Percentiles rank a stretch among this genome's conserved stretches.
These are phyloP conservation scores for Melanotaenia nigrans DNA, from an alignment of 2,797 vertebrate genomes.

Conservation along the genomic window DNA sequence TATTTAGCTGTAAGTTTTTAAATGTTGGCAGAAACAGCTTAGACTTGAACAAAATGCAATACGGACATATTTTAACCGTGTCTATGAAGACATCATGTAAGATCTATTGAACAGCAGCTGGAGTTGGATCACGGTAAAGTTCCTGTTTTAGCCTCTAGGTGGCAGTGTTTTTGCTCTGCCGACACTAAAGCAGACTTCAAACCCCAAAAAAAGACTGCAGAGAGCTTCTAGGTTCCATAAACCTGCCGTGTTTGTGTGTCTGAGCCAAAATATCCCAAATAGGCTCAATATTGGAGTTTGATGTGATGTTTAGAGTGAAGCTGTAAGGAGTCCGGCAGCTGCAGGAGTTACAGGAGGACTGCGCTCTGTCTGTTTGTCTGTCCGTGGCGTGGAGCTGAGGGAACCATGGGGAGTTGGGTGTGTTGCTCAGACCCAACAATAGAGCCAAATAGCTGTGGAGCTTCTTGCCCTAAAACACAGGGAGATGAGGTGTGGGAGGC, in stretches of 20 bases:
- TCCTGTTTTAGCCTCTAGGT: constrained; percentile 20
- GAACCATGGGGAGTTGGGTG: constrained; percentile 26
- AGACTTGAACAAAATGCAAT: neutral
- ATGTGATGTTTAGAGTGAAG: constrained; percentile 13
- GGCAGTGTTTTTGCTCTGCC: constrained; percentile 33
- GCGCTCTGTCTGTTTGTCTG: constrained; percentile 21
- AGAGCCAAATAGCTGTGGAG: constrained; percentile 22
- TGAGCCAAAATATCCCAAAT: constrained; percentile 43
- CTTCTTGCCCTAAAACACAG: constrained; percentile 20
- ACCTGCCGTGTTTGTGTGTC: constrained; percentile 40
- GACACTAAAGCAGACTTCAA: constrained; percentile 9
- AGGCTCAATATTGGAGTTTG: constrained; percentile 15
- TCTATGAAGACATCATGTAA: neutral
- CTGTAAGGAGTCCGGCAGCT: neutral
- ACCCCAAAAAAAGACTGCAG: constrained; percentile 24
- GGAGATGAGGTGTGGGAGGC: constrained; percentile 25
- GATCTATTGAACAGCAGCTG: neutral
- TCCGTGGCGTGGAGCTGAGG: constrained; percentile 23
- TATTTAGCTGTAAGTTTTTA: too few species aligned
- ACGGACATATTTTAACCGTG: neutral
- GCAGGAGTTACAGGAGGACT: constrained; percentile 17
- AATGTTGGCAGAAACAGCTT: neutral
- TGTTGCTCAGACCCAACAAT: constrained; percentile 24
- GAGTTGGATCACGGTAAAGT: neutral
- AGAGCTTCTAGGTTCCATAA: constrained; percentile 26